Percentiles rank a stretch among this genome's conserved stretches.
Evolutionary conservation across 2,888 invertebrate species (phyloP).

Genomic region (Dichetophora obliterata): DNA sequence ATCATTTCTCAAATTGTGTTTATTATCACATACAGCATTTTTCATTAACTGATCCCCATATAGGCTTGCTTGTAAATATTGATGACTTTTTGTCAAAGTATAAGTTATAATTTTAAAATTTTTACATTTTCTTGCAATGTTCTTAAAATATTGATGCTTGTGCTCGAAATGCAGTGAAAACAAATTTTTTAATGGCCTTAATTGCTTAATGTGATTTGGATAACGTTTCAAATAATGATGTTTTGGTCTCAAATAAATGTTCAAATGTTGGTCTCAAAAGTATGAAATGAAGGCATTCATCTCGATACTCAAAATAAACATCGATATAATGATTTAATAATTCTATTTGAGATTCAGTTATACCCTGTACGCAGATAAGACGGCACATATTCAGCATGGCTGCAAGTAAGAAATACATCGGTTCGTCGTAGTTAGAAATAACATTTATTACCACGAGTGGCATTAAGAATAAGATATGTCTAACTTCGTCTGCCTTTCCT

Average conservation of each 20-base stretch:
- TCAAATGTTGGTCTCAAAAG: too few species aligned
- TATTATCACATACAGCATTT: constrained; percentile 2
- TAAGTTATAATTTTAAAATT: constrained; percentile 33
- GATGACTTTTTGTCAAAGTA: constrained; percentile 22
- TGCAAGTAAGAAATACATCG: too few species aligned
- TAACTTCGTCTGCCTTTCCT: too few species aligned
- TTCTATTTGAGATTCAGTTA: constrained; percentile 4
- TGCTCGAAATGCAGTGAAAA: constrained; percentile 38
- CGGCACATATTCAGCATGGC: too few species aligned
- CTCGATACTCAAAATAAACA: constrained; percentile 37
- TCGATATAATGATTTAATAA: constrained; percentile 35
- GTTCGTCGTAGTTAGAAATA: too few species aligned
- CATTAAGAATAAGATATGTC: too few species aligned
- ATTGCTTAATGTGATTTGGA: constrained; percentile 41
- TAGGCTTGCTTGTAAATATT: constrained; percentile 27
- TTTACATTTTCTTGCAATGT: constrained; percentile 29
- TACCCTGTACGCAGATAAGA: too few species aligned
- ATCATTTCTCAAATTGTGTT: constrained; percentile 1
- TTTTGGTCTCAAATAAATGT: constrained; percentile 35
- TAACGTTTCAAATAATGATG: constrained; percentile 43
- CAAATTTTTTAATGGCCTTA: constrained; percentile 40
- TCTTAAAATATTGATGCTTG: constrained; percentile 41
- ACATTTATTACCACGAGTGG: too few species aligned
- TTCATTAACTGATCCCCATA: constrained; percentile 18
- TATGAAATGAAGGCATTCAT: constrained; percentile 33